Conservation (phyloP, 2,888 invertebrate genomes). For the Drosophila differens region DNA sequence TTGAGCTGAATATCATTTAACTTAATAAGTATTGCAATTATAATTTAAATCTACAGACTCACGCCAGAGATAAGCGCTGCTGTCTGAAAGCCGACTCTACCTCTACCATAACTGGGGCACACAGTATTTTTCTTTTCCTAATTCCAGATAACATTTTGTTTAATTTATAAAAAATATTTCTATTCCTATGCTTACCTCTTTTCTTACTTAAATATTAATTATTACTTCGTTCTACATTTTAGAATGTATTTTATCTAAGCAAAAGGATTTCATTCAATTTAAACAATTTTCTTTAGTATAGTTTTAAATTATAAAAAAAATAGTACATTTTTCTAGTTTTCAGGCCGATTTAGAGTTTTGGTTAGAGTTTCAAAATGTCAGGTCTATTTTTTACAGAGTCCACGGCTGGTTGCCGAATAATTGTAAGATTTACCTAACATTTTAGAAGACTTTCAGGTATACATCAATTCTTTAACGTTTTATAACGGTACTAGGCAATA, state of each 20-base stretch:
- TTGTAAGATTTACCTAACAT: neutral
- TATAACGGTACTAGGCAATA: neutral
- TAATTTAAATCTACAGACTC: neutral
- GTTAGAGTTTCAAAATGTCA: neutral
- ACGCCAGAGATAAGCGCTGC: neutral
- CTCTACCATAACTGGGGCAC: neutral
- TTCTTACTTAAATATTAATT: neutral
- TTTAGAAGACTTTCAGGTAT: neutral
- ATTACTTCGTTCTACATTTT: neutral
- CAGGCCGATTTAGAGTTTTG: neutral
- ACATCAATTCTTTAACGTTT: neutral
- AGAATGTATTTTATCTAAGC: neutral
- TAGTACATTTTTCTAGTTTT: fast-evolving
- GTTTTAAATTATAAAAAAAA: neutral
- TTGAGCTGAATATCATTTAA: neutral
- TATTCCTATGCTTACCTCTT: no score
- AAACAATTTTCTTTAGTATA: no score
- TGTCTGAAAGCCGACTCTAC: neutral
- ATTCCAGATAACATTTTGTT: neutral
- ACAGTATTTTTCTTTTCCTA: neutral
- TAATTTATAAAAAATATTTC: no score
- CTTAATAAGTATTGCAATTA: neutral
- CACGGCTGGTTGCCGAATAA: neutral
- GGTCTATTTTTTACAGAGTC: neutral
- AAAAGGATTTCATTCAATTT: neutral